These are phyloP conservation scores for Hylomyscus alleni DNA, from an alignment of 2,797 vertebrate species.

Conservation along the genomic window DNA sequence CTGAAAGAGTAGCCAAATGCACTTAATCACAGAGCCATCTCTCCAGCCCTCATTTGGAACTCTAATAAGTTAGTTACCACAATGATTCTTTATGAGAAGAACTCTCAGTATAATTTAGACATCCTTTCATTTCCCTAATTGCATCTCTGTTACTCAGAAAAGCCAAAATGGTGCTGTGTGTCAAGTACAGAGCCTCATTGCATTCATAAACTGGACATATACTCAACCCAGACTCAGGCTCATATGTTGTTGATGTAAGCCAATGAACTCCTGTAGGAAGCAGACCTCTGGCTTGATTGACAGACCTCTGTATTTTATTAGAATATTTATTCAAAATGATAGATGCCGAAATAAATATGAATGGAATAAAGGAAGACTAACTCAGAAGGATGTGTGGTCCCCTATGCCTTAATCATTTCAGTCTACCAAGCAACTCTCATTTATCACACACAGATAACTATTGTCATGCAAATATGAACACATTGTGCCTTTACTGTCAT, in stretches of 20 bases:
- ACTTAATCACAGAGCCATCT: neutral
- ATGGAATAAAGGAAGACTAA: neutral
- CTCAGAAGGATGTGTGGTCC: neutral
- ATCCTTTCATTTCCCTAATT: conserved; percentile 14
- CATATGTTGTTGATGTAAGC: neutral
- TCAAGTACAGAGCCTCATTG: neutral
- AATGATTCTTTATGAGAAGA: conserved; percentile 33
- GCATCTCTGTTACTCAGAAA: neutral
- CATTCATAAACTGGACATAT: neutral
- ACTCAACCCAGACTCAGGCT: neutral
- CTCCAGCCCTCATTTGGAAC: neutral
- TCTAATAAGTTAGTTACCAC: neutral
- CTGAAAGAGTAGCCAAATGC: neutral
- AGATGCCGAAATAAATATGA: conserved; percentile 13
- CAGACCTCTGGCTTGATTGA: neutral
- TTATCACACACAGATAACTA: neutral
- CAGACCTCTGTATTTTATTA: neutral
- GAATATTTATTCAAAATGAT: conserved; percentile 6
- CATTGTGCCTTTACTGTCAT: neutral
- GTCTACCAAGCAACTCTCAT: neutral
- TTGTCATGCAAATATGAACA: conserved; percentile 13
- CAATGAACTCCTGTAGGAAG: neutral
- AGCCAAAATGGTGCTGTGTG: neutral
- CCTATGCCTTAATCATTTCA: conserved; percentile 28
- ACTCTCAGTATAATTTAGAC: conserved; percentile 34